A percentile compares a stretch with the other conserved stretches of the same genome.
phyloP scores from a whole-genome alignment of 1,140 invertebrate species.

The Pseudomyrmex gracilis region DNA sequence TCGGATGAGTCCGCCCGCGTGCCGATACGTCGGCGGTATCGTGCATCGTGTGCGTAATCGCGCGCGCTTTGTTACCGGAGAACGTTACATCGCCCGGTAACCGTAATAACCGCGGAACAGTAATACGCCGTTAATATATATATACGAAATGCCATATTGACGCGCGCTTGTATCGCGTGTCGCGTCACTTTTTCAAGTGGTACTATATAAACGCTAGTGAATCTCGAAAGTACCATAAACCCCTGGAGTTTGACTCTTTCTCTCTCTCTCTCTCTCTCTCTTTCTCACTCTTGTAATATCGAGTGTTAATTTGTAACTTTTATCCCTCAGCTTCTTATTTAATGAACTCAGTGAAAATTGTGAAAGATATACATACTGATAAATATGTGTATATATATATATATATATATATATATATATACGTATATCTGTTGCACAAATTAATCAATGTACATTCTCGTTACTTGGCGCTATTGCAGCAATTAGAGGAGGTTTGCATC shows the following conservation, averaged over 20 bases:
- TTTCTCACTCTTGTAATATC: no score
- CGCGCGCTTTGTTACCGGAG: conserved; percentile 49
- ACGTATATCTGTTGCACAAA: no score
- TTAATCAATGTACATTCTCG: no score
- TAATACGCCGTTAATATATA: conserved; percentile 35
- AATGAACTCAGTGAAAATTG: no score
- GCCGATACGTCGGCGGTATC: conserved; percentile 39
- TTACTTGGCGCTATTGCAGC: no score
- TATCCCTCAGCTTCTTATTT: not conserved
- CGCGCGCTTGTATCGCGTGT: not conserved
- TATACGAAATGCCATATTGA: not conserved
- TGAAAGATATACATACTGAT: no score
- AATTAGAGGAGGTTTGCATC: no score
- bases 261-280: no score
- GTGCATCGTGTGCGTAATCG: conserved; percentile 13
- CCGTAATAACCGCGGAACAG: conserved; percentile 40
- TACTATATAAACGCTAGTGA: not conserved
- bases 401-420: no score
- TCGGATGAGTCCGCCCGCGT: conserved; percentile 52
- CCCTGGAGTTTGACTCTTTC: not conserved
- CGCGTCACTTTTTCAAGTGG: not conserved
- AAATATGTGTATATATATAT: no score
- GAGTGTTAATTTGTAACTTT: not conserved
- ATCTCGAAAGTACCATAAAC: not conserved
- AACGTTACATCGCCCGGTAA: conserved; percentile 44